phyloP scores from a whole-genome alignment of 2,797 vertebrate genomes.

The Mormyrus hasselquistii region DNA sequence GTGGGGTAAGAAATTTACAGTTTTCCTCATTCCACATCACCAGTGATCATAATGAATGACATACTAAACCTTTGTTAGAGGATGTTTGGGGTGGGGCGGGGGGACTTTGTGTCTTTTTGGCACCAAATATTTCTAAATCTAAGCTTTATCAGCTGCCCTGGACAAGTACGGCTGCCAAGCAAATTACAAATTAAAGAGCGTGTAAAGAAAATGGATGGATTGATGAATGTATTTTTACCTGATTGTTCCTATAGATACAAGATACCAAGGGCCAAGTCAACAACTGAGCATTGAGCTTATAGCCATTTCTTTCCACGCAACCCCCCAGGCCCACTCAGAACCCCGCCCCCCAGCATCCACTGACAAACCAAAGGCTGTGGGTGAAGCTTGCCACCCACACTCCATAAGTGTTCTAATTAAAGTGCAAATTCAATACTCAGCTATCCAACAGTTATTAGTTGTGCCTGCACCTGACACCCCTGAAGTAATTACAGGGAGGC shows the following conservation, averaged over 20 bases:
- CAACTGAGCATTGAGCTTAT: not conserved
- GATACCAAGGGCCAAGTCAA: not conserved
- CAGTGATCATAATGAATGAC: not conserved
- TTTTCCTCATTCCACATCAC: not conserved
- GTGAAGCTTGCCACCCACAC: constrained; percentile 69
- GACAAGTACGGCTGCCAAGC: not conserved
- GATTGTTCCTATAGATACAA: not conserved
- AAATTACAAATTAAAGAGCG: not conserved
- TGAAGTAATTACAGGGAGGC: constrained; percentile 61
- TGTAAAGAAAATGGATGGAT: not conserved
- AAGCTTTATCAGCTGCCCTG: not conserved
- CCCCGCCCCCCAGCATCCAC: constrained; percentile 28
- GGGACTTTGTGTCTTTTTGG: not conserved
- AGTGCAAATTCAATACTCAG: constrained; percentile 59
- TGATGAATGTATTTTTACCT: not conserved
- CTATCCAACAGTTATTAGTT: constrained; percentile 47
- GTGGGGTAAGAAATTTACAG: not conserved
- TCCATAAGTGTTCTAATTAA: constrained; percentile 87
- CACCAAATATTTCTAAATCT: not conserved
- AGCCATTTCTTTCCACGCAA: not conserved
- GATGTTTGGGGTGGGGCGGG: not conserved
- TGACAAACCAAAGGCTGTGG: constrained; percentile 30
- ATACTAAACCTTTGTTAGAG: not conserved
- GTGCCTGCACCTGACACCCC: constrained; percentile 61
- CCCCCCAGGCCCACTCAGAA: not conserved